A percentile compares a stretch with the other conserved stretches of the same genome.
Conservation (phyloP, 2,888 invertebrate genomes). For the Leptinotarsa haldemani region DNA sequence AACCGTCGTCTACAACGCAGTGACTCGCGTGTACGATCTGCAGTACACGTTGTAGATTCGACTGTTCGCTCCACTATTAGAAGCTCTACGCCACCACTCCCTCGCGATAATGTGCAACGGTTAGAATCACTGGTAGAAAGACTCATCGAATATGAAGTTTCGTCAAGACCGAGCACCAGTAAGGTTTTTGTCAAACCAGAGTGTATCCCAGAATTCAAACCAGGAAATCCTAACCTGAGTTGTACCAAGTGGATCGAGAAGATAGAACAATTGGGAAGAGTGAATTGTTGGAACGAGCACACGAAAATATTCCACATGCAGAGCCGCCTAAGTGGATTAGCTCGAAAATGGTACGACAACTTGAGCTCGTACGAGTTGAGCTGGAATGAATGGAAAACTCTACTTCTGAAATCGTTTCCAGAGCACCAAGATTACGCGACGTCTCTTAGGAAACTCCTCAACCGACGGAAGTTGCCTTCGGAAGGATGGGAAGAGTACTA, state of each 20-base stretch:
- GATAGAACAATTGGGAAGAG: conserved; percentile 24
- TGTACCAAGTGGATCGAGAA: conserved; percentile 32
- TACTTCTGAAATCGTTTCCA: conserved; percentile 34
- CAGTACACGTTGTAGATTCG: neutral
- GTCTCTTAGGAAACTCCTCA: conserved; percentile 34
- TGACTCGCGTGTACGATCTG: neutral
- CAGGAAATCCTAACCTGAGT: conserved; percentile 26
- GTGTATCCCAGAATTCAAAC: conserved; percentile 34
- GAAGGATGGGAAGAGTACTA: conserved; percentile 38
- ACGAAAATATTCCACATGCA: conserved; percentile 34
- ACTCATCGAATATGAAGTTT: conserved; percentile 3
- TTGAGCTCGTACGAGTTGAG: conserved; percentile 33
- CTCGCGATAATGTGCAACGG: neutral
- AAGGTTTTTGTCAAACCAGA: conserved; percentile 21
- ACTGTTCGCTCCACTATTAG: neutral
- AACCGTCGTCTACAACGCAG: conserved; percentile 3
- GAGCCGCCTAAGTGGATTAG: conserved; percentile 20
- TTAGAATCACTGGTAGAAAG: neutral
- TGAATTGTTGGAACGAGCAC: conserved; percentile 28
- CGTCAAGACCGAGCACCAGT: conserved; percentile 1
- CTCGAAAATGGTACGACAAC: conserved; percentile 32
- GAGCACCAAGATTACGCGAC: conserved; percentile 39
- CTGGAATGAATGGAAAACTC: conserved; percentile 25
- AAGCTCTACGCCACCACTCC: neutral
- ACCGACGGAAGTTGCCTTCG: conserved; percentile 26